Evolutionary conservation across 2,888 invertebrate species (phyloP).

Genomic region (Habrosyne pyritoides): DNA sequence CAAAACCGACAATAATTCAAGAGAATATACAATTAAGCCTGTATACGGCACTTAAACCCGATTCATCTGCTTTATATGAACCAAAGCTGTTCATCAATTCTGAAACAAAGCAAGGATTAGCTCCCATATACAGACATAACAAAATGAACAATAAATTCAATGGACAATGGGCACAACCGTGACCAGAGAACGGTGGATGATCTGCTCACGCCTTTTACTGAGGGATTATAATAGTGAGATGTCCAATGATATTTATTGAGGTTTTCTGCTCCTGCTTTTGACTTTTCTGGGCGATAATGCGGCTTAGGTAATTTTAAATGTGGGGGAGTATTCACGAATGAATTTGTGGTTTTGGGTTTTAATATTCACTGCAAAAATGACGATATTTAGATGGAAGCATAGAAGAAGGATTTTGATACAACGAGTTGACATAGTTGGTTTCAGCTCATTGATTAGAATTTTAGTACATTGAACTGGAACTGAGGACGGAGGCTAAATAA

Average conservation of each 20-base stretch:
- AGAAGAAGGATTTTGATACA: too few relatives aligned
- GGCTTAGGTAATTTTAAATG: constrained; percentile 5
- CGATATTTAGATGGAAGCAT: too few relatives aligned
- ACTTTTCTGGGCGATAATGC: constrained; percentile 32
- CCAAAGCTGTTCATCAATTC: constrained; percentile 21
- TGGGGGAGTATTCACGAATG: background rate
- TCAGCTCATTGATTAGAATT: too few relatives aligned
- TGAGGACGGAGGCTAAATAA: too few relatives aligned
- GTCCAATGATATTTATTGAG: constrained; percentile 25
- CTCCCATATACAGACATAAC: constrained; percentile 16
- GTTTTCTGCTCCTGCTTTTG: constrained; percentile 14
- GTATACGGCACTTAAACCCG: constrained; percentile 1
- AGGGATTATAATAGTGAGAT: constrained; percentile 25
- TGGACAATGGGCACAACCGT: constrained; percentile 31
- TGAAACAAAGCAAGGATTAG: constrained; percentile 31
- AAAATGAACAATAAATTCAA: constrained; percentile 13
- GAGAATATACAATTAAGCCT: background rate
- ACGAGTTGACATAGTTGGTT: too few relatives aligned
- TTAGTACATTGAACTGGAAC: too few relatives aligned
- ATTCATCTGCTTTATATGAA: constrained; percentile 1
- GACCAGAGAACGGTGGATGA: constrained; percentile 29
- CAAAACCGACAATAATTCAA: background rate
- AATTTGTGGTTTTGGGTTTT: constrained; percentile 11
- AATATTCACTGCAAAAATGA: too few relatives aligned
- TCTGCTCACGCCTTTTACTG: constrained; percentile 29